These are phyloP conservation scores for Oreochromis niloticus DNA, from an alignment of 2,113 vertebrate genomes.

Conservation along the genomic window DNA sequence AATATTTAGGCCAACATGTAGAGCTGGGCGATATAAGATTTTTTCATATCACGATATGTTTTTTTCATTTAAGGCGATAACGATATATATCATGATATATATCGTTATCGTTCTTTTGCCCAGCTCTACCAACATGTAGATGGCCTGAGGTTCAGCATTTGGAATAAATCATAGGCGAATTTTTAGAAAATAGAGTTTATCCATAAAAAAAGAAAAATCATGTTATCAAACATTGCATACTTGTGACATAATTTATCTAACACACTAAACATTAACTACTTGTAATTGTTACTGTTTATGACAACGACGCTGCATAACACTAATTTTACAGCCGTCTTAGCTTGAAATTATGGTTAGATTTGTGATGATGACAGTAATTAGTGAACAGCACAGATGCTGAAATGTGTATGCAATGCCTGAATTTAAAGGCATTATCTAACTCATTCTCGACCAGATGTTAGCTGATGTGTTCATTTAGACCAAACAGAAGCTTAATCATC, in stretches of 20 bases:
- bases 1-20: not conserved
- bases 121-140: not conserved
- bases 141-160: not conserved
- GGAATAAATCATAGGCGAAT: not conserved
- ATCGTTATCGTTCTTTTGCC: too few species aligned
- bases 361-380: conserved; percentile 39
- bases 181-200: not conserved
- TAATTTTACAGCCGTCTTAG: conserved; percentile 35
- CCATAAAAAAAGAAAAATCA: not conserved
- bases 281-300: conserved; percentile 2
- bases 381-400: conserved; percentile 38
- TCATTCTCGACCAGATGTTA: conserved; percentile 35
- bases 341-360: conserved; percentile 21
- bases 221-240: not conserved
- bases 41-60: too few species aligned
- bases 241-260: not conserved
- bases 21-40: not conserved
- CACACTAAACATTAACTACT: not conserved
- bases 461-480: not conserved
- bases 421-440: conserved; percentile 15
- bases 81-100: too few species aligned
- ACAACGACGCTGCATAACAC: not conserved
- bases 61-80: too few species aligned
- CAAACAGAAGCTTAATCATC: not conserved
- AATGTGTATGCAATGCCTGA: not conserved